These are phyloP conservation scores for Teleogryllus occipitalis DNA, from an alignment of 1,140 invertebrate genomes.

Conservation along the genomic window DNA sequence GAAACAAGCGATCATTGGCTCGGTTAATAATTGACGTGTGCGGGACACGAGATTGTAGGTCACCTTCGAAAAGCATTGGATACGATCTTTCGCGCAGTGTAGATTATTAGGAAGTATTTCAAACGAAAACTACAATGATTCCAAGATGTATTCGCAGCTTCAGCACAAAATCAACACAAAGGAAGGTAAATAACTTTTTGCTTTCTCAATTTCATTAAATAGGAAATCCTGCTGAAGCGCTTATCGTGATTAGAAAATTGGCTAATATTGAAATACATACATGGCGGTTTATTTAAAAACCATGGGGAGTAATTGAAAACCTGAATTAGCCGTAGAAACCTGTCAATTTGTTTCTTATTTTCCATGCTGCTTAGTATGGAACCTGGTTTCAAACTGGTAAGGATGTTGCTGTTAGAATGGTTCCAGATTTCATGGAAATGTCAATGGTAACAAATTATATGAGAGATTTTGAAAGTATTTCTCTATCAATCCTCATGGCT, in stretches of 20 bases:
- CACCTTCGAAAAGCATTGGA: neutral
- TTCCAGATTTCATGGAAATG: conserved; percentile 25
- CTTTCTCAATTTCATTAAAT: no score
- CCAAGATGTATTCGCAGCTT: conserved; percentile 3
- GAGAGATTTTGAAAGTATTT: neutral
- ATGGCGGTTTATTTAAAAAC: no score
- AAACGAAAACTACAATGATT: neutral
- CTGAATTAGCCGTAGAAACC: no score
- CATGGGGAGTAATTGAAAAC: no score
- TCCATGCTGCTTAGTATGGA: conserved; percentile 21
- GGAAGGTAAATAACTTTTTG: neutral
- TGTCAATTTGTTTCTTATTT: neutral
- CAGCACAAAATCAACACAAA: neutral
- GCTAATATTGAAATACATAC: neutral
- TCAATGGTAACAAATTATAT: conserved; percentile 22
- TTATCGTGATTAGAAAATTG: no score
- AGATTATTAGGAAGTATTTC: neutral
- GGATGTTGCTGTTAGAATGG: conserved; percentile 23
- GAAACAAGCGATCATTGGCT: no score
- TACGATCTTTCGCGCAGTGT: neutral
- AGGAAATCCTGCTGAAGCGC: no score
- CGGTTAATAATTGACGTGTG: no score
- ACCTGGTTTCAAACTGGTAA: conserved; percentile 25
- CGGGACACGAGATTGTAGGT: neutral
- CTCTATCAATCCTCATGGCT: neutral